Evolutionary conservation across 2,888 invertebrate species (phyloP).

Genomic region (Lomographa bimaculata): DNA sequence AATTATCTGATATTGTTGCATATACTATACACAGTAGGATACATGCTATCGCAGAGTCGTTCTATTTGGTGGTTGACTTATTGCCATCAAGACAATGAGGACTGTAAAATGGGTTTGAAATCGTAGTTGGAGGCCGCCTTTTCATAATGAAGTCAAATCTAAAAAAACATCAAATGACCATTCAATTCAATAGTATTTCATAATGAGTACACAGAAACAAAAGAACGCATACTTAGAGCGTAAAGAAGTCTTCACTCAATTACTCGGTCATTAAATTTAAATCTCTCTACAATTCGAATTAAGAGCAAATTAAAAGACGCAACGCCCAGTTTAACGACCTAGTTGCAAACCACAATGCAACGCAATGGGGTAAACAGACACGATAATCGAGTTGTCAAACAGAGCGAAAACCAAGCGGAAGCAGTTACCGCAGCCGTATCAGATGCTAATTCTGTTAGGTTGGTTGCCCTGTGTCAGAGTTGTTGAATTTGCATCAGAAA

Average conservation of each 20-base stretch:
- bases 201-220: neutral
- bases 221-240: no score
- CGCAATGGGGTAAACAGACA: constrained; percentile 25
- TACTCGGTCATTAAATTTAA: constrained; percentile 3
- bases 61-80: no score
- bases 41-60: no score
- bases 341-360: constrained; percentile 32
- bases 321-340: constrained; percentile 29
- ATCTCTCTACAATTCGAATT: constrained; percentile 17
- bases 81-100: no score
- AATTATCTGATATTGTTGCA: no score
- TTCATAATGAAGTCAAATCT: no score
- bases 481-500: no score
- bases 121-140: no score
- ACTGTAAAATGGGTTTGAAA: no score
- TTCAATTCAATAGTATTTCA: no score
- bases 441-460: constrained; percentile 46
- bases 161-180: no score
- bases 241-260: neutral
- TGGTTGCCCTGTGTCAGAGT: constrained; percentile 22
- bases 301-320: constrained; percentile 25
- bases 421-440: constrained; percentile 39
- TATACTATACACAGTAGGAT: no score
- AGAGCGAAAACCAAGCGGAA: constrained; percentile 56
- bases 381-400: constrained; percentile 54